Evolutionary conservation across 1,140 invertebrate species (phyloP).

Genomic region (Halictus rubicundus): DNA sequence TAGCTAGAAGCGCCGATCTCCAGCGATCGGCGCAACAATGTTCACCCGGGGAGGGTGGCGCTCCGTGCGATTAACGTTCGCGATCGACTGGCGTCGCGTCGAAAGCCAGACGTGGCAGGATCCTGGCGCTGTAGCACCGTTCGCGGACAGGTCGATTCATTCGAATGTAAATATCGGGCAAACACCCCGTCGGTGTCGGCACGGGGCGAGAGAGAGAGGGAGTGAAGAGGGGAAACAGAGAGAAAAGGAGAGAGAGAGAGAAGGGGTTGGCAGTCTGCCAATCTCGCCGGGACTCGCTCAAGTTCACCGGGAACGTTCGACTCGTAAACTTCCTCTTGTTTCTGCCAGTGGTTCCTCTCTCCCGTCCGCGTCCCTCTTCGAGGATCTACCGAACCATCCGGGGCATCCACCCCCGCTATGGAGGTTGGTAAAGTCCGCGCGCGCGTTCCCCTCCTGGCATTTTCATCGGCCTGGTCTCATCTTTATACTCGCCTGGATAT

Average conservation of each 20-base stretch:
- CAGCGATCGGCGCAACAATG: background rate
- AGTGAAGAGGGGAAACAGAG: no score
- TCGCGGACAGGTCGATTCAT: conserved; percentile 40
- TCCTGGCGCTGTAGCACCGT: background rate
- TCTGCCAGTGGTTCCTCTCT: background rate
- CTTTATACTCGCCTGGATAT: conserved; percentile 40
- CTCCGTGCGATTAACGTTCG: conserved; percentile 1
- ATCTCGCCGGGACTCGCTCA: conserved; percentile 55
- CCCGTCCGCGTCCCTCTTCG: background rate
- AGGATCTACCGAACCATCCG: no score
- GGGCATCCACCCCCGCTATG: no score
- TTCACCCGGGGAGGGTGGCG: background rate
- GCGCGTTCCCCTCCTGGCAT: background rate
- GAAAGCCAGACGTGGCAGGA: conserved; percentile 8
- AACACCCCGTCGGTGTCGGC: conserved; percentile 26
- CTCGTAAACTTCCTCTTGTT: conserved; percentile 58
- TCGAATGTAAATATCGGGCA: conserved; percentile 64
- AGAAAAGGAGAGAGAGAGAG: no score
- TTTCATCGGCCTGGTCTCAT: conserved; percentile 41
- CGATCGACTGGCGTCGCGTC: no score
- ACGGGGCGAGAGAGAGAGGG: no score
- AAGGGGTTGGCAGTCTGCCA: conserved; percentile 55
- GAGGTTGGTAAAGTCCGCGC: no score
- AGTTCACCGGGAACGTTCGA: conserved; percentile 61
- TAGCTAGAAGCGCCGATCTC: background rate